A percentile compares a stretch with the other conserved stretches of the same genome.
phyloP scores from a whole-genome alignment of 2,888 invertebrate species.

The Brachylomia viminalis region DNA sequence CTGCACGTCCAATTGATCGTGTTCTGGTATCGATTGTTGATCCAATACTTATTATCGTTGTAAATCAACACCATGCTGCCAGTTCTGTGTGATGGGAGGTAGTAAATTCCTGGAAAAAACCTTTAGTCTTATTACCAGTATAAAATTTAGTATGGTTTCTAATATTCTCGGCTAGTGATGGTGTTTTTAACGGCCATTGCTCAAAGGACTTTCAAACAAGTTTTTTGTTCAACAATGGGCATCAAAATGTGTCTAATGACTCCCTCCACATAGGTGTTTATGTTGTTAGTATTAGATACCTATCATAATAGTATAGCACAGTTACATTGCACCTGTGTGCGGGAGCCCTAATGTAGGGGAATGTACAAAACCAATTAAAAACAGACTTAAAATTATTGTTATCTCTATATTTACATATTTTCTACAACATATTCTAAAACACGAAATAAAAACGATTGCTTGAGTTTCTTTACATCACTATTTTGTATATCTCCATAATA shows the following conservation, averaged over 20 bases:
- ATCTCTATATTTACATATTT: constrained; percentile 49
- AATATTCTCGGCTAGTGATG: not conserved
- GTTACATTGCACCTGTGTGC: constrained; percentile 2
- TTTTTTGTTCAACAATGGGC: not conserved
- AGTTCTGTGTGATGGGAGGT: constrained; percentile 87
- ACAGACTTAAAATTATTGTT: constrained; percentile 38
- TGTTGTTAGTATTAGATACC: not conserved
- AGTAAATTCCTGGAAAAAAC: constrained; percentile 84
- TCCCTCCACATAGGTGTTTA: constrained; percentile 1
- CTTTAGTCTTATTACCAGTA: constrained; percentile 67
- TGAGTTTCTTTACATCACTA: constrained; percentile 40
- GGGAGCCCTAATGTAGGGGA: not conserved
- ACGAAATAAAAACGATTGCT: constrained; percentile 52
- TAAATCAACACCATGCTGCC: constrained; percentile 89
- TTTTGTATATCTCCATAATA: constrained; percentile 24
- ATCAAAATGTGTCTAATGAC: constrained; percentile 8
- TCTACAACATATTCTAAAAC: constrained; percentile 45
- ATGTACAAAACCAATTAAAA: constrained; percentile 14
- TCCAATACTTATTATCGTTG: constrained; percentile 89
- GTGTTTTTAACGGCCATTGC: constrained; percentile 12
- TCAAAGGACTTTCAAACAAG: not conserved
- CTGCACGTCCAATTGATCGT: constrained; percentile 89
- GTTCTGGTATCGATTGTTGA: constrained; percentile 88
- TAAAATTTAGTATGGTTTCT: not conserved
- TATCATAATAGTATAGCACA: not conserved